These are phyloP conservation scores for Lasioglossum vierecki DNA, from an alignment of 2,888 invertebrate species.

Conservation along the genomic window DNA sequence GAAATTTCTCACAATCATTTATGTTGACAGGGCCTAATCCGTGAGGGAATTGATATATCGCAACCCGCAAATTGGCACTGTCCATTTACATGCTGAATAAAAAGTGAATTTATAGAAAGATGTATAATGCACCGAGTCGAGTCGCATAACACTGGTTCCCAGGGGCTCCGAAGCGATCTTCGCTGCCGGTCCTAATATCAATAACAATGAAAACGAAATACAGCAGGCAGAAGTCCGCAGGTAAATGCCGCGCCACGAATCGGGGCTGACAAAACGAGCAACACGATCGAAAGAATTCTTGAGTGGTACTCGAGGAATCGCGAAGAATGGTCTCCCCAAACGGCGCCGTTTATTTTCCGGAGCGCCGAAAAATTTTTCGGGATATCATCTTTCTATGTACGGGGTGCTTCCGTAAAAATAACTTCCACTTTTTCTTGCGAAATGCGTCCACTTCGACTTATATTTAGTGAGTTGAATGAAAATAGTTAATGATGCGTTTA, in stretches of 20 bases:
- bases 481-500: background rate
- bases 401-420: background rate
- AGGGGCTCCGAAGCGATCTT: conserved; percentile 17
- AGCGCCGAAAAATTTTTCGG: conserved; percentile 38
- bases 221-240: conserved; percentile 29
- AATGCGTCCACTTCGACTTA: background rate
- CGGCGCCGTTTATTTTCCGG: conserved; percentile 47
- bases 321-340: conserved; percentile 41
- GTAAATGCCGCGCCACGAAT: conserved; percentile 49
- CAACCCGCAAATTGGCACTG: conserved; percentile 39
- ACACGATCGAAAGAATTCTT: conserved; percentile 49
- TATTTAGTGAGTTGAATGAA: background rate
- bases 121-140: conserved; percentile 20
- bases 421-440: background rate
- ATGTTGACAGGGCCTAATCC: conserved; percentile 47
- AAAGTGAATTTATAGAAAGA: conserved; percentile 56
- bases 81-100: conserved; percentile 36
- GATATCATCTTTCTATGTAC: conserved; percentile 12
- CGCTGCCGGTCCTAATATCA: conserved; percentile 54
- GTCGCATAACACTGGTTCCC: conserved; percentile 24
- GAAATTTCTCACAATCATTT: conserved; percentile 40
- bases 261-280: conserved; percentile 43
- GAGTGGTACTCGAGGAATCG: conserved; percentile 59
- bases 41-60: conserved; percentile 35
- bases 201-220: conserved; percentile 59